Conservation (phyloP, 2,888 invertebrate genomes). For the Drosophila nr. fundita region DNA sequence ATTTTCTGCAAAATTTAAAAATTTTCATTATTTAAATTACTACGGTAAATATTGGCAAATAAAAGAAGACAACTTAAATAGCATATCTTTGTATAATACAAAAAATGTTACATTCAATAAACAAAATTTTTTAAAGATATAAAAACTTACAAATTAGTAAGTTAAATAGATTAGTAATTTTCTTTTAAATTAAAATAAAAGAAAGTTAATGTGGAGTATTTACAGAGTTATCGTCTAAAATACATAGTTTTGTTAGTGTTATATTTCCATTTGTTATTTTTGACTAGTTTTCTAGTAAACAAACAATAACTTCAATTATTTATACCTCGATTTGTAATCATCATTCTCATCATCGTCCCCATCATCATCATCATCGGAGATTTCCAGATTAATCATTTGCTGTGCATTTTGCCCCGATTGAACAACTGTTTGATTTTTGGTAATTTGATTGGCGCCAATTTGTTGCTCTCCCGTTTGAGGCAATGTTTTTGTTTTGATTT, state of each 20-base stretch:
- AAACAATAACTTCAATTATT: neutral
- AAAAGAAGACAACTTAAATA: neutral
- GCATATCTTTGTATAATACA: neutral
- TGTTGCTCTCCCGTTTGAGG: slow-evolving; percentile 67
- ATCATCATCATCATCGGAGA: slow-evolving; percentile 62
- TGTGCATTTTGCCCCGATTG: slow-evolving; percentile 14
- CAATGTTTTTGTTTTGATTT: slow-evolving; percentile 79
- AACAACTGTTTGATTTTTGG: slow-evolving; percentile 17
- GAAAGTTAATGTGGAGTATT: neutral
- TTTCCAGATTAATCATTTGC: slow-evolving; percentile 30
- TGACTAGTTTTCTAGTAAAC: neutral
- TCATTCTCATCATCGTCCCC: slow-evolving; percentile 54
- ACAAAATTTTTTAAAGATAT: neutral
- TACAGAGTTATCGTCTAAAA: neutral
- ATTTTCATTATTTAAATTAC: neutral
- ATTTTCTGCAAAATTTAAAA: neutral
- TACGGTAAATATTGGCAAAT: neutral
- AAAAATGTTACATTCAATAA: neutral
- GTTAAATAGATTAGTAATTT: neutral
- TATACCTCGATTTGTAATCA: slow-evolving; percentile 43
- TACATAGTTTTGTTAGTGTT: neutral
- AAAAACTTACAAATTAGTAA: neutral
- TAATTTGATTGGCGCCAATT: slow-evolving; percentile 69
- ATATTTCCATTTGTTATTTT: neutral
- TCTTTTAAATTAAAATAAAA: neutral